Evolutionary conservation across 2,888 invertebrate species (phyloP).

Genomic region (Apamea monoglypha): DNA sequence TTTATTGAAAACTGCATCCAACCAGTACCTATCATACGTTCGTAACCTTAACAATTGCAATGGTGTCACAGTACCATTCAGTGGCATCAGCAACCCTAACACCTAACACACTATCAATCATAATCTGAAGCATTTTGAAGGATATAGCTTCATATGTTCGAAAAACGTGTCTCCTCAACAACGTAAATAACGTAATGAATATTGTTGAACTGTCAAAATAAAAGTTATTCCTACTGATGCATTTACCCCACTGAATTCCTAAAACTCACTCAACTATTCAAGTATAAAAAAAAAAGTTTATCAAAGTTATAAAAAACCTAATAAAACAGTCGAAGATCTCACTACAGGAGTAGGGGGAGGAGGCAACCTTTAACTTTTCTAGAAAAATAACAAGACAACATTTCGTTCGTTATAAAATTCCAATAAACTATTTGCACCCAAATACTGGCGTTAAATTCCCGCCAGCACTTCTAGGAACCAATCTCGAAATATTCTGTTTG

Average conservation of each 20-base stretch:
- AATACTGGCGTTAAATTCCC: neutral
- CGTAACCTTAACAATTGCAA: neutral
- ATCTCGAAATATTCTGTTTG: conserved; percentile 6
- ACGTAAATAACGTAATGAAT: no score
- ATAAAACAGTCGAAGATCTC: neutral
- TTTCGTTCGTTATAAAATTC: neutral
- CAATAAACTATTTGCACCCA: conserved; percentile 3
- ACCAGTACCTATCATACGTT: neutral
- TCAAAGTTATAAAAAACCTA: neutral
- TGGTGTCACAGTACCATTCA: neutral
- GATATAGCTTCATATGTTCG: no score
- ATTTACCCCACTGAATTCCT: neutral
- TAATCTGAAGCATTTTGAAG: no score
- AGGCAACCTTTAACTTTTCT: neutral
- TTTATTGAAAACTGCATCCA: neutral
- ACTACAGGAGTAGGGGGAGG: no score
- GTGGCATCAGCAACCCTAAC: no score
- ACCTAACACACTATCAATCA: no score
- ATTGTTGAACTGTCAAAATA: no score
- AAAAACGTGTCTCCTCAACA: no score
- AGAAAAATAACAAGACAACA: neutral
- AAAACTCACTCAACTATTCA: neutral
- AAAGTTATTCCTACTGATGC: no score
- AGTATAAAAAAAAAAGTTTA: no score
- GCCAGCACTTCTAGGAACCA: neutral